A percentile compares a stretch with the other conserved stretches of the same genome.
These are phyloP conservation scores for Poliocrania exsul DNA, from an alignment of 2,797 vertebrate species.

Conservation along the genomic window DNA sequence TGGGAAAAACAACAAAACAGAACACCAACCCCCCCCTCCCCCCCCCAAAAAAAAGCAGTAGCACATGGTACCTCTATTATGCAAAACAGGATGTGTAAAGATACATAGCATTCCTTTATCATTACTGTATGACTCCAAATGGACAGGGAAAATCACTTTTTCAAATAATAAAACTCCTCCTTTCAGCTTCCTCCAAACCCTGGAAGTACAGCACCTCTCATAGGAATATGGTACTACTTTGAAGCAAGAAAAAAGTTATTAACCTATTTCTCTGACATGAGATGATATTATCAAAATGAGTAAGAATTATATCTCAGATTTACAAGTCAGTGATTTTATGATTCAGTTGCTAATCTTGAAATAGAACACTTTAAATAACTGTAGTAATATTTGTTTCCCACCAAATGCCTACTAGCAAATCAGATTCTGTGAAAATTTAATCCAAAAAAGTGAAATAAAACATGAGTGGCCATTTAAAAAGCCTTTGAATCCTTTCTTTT, in stretches of 20 bases:
- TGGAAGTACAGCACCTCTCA: background rate
- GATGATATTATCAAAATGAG: background rate
- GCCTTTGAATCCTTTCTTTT: background rate
- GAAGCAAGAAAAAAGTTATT: background rate
- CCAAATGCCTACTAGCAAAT: background rate
- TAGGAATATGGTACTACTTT: background rate
- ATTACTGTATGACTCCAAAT: background rate
- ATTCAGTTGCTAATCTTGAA: background rate
- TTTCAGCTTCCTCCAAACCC: background rate
- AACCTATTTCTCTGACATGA: background rate
- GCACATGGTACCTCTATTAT: background rate
- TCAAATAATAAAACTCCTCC: background rate
- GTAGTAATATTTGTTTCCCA: rapidly evolving
- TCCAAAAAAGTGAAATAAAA: background rate
- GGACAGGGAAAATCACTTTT: background rate
- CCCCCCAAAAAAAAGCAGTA: background rate
- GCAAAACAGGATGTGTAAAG: background rate
- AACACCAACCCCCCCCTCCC: rapidly evolving
- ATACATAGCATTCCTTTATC: background rate
- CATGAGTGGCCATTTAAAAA: background rate
- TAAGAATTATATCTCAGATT: background rate
- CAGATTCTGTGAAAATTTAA: background rate
- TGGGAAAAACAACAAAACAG: background rate
- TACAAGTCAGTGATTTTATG: background rate
- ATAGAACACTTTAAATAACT: background rate